Evolutionary conservation across 2,113 vertebrate species (phyloP).

Genomic region (Xyrauchen texanus): DNA sequence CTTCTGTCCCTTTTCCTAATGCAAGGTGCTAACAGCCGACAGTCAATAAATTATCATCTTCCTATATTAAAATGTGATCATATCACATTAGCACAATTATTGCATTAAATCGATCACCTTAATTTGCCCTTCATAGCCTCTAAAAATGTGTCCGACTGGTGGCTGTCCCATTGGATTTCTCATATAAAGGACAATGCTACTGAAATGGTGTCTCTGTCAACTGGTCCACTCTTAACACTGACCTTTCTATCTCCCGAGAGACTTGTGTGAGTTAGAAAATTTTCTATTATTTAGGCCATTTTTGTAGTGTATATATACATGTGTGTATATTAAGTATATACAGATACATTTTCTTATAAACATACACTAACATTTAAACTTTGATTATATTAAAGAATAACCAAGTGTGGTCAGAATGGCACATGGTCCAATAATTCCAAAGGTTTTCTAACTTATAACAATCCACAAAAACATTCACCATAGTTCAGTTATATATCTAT

Average conservation of each 20-base stretch:
- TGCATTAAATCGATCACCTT: background rate
- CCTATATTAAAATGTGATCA: too few species aligned
- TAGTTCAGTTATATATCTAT: too few species aligned
- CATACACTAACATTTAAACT: background rate
- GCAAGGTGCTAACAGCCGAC: slow-evolving; percentile 81
- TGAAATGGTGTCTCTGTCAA: slow-evolving; percentile 29
- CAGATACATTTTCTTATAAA: background rate
- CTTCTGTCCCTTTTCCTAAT: slow-evolving; percentile 86
- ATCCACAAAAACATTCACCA: too few species aligned
- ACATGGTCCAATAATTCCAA: too few species aligned
- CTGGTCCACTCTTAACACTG: slow-evolving; percentile 65
- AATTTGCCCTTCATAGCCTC: slow-evolving; percentile 74
- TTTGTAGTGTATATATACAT: background rate
- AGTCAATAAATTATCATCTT: too few species aligned
- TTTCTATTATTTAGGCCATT: too few species aligned
- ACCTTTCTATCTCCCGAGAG: slow-evolving; percentile 76
- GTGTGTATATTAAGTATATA: background rate
- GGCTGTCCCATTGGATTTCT: slow-evolving; percentile 96
- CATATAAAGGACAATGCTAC: slow-evolving; percentile 71
- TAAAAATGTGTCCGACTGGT: slow-evolving; percentile 92
- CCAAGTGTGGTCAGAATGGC: too few species aligned
- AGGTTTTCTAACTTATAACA: too few species aligned
- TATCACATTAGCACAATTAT: background rate
- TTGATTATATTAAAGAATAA: too few species aligned
- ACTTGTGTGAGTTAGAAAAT: slow-evolving; percentile 73